phyloP scores from a whole-genome alignment of 2,888 invertebrate genomes.

The Sussaba pulchella region DNA sequence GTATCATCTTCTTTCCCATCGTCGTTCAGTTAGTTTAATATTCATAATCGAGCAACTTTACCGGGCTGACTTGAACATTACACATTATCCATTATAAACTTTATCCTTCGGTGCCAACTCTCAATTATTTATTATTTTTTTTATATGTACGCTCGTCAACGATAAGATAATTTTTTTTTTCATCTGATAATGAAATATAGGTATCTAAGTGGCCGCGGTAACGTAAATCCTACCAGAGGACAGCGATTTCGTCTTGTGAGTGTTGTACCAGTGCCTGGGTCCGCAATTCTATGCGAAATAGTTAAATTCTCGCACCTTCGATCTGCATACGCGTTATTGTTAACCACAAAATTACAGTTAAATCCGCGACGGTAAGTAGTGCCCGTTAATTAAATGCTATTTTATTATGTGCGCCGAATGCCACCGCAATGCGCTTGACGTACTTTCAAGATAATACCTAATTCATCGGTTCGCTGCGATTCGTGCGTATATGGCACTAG shows the following conservation, averaged over 20 bases:
- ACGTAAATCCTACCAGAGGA: conserved; percentile 80
- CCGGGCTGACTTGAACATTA: conserved; percentile 64
- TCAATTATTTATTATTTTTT: conserved; percentile 62
- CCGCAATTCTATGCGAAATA: no score
- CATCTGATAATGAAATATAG: conserved; percentile 70
- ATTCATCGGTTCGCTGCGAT: no score
- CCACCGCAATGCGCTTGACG: no score
- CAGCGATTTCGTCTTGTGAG: conserved; percentile 60
- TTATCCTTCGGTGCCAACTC: conserved; percentile 48
- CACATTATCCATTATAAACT: conserved; percentile 66
- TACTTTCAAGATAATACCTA: no score
- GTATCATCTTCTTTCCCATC: conserved; percentile 64
- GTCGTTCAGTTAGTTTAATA: conserved; percentile 64
- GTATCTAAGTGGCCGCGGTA: conserved; percentile 75
- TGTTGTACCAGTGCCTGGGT: conserved; percentile 35
- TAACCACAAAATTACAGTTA: no score
- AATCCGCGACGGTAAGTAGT: conserved; percentile 20
- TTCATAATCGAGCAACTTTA: conserved; percentile 71
- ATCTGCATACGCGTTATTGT: no score
- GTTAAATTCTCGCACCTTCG: no score
- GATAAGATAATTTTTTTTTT: conserved; percentile 59
- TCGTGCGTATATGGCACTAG: no score
- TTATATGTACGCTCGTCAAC: conserved; percentile 38
- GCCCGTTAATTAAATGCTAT: conserved; percentile 19
- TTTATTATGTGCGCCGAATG: not conserved